Evolutionary conservation across 1,140 invertebrate genomes (phyloP), one percentile per base, ranked within the genome.

Genomic region (Tetramorium parvispinum): DNA sequence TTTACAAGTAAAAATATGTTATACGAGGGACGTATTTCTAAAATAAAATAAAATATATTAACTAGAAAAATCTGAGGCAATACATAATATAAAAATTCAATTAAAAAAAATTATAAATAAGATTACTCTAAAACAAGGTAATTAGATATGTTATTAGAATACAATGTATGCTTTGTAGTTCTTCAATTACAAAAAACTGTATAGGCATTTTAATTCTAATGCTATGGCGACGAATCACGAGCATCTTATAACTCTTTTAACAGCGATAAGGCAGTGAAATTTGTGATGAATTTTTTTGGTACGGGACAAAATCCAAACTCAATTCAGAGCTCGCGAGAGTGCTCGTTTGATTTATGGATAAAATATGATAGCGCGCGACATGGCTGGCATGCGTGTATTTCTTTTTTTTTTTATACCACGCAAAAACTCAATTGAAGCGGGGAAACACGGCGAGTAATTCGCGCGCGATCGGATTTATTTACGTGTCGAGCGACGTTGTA

Each of bases 381-480:
- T 46, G 53, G 40, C 55, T 57, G 40, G 40, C 66, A 73, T 73
- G 51, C 66, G 53, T 66, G 66, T 46, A 61, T 49, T 77, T 70
- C n/a, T 21, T 59, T 75, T 68, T 43, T 70, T 70, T 71, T 71
- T 18, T 59, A 57, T 27, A 75, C 65, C 40, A 49, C 68, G 65
- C 53, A 83, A 73, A 65, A 65, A 83, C 40, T 40, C 68, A 68
- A 83, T 83, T 73, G 79, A 59, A 61, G 79, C n/a, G 79, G 79
- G 79, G 53, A 73, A 82, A 82, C 66, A 53, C 79, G 51, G 53
- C 55, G 79, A 55, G 79, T 83, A 83, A 83, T 83, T 83, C 68
- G 40, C 79, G 68, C 40, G 68, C 68, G 79, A 83, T 83, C 68
- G 68, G 79, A 83, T 83, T 83, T 83, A 83, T 83, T 83, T 83